Conservation (phyloP, 2,797 vertebrate species). For the Channallabes apus region DNA sequence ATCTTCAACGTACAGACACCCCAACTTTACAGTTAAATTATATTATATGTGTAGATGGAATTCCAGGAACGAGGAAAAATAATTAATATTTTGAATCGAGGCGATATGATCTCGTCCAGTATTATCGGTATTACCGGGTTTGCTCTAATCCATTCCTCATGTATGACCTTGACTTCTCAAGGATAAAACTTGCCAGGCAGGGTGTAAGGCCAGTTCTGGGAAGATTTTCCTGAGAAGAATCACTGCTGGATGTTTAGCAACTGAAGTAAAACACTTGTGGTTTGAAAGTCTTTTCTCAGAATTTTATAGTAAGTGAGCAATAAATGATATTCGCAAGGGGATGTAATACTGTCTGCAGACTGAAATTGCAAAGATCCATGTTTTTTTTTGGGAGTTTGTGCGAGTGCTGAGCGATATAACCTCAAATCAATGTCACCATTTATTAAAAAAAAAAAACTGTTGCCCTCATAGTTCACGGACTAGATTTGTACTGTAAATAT, state of each 20-base stretch:
- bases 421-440: neutral
- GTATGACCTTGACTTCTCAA: neutral
- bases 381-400: no score
- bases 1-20: no score
- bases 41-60: no score
- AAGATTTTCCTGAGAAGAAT: neutral
- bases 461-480: no score
- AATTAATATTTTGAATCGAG: neutral
- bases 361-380: neutral
- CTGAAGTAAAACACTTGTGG: neutral
- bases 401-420: no score
- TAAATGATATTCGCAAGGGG: neutral
- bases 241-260: neutral
- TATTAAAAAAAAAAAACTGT: no score
- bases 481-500: no score
- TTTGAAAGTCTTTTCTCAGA: neutral
- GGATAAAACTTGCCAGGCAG: neutral
- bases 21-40: no score
- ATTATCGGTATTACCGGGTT: neutral
- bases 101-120: neutral
- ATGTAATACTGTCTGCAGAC: neutral
- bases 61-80: neutral
- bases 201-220: neutral
- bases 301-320: neutral
- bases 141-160: neutral